Evolutionary conservation across 2,888 invertebrate genomes (phyloP), one percentile per base, ranked within the genome.

Genomic region (Drosophila flavopinicola): DNA sequence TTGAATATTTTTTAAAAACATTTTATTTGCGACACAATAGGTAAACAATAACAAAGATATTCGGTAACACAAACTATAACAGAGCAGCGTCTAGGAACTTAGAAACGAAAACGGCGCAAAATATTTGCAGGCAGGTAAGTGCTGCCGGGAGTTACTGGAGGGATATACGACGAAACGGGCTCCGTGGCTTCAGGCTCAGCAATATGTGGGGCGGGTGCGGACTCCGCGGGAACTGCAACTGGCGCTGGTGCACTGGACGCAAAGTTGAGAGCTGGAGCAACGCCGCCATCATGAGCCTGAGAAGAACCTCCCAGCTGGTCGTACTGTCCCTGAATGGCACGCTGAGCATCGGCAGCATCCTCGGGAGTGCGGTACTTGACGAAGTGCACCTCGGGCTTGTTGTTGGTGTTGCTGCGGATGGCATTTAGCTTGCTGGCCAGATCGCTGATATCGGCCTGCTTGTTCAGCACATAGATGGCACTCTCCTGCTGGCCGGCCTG

Each of bases 311-410:
- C 86, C 20, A 86, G 39, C 20, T 77, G 64, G 44, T 90, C 89
- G 59, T 90, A 90, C 56, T 90, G 88, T 1, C 63, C 66, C 65
- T 89, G 87, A 44, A 90, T 90, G 11, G 83, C 68, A 0, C 64
- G 72, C 66, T 90, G 90, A 0, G 90, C 90, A 24, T 87, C 77
- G 25, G 66, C 71, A 27, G 90, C 90, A 72, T 90, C 90, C 69
- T 88, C 83, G 0, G 79, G 74, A 0, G 88, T 90, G 38, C 87
- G 89, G 56, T 90, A 90, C 60, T 90, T 90, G 48, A 90, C 87
- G 45, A 89, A 89, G 52, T 88, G 87, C 1, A 89, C 89, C 59
- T 89, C 89, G 42, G 89, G 89, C 52, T 86, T 88, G 53, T 85
- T 72, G 42, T 70, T 79, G 38, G 13, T 44, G 38, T 69, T 66